phyloP scores from a whole-genome alignment of 2,797 vertebrate species.

The Halcyon smyrnensis region DNA sequence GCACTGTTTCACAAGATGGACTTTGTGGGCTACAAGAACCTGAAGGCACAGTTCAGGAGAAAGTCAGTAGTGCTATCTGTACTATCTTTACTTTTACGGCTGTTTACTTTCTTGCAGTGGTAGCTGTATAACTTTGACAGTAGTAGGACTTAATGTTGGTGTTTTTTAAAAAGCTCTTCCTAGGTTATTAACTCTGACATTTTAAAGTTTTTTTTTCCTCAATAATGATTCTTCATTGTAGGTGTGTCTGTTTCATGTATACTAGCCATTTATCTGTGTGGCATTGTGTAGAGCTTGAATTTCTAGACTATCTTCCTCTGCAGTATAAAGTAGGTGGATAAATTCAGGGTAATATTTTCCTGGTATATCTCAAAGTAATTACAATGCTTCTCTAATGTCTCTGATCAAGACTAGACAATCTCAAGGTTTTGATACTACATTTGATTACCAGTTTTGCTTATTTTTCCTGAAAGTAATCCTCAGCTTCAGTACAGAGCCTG shows the following conservation, averaged over 20 bases:
- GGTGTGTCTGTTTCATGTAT: neutral
- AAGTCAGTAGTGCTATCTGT: neutral
- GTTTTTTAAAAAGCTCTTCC: neutral
- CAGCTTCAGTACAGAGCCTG: neutral
- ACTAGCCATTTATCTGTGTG: neutral
- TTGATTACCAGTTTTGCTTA: neutral
- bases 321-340: neutral
- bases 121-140: neutral
- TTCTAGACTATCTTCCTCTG: neutral
- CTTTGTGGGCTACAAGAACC: neutral
- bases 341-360: neutral
- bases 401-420: neutral
- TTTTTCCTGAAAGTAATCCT: neutral
- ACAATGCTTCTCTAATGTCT: neutral
- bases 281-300: neutral
- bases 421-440: neutral
- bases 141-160: neutral
- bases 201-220: neutral
- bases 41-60: neutral
- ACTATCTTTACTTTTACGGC: neutral
- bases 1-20: accelerated
- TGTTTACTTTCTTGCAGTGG: neutral
- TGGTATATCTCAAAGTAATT: neutral
- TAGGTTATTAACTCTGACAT: neutral
- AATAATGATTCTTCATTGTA: neutral